Conservation (phyloP, 2,888 invertebrate species). For the Rhopalosiphum nymphaeae region DNA sequence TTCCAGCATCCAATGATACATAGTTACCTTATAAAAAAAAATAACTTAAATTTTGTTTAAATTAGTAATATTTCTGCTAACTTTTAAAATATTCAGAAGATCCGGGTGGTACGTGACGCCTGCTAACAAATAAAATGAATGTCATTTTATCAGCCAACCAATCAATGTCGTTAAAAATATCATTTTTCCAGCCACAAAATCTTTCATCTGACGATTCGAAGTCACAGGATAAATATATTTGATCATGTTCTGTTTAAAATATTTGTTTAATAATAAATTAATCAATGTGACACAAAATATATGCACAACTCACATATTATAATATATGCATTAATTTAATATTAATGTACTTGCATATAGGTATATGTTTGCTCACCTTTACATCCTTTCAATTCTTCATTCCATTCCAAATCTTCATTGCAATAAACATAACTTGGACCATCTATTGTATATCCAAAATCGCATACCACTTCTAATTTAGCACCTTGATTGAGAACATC, state of each 20-base stretch:
- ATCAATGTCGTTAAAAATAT: constrained; percentile 79
- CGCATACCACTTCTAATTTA: constrained; percentile 77
- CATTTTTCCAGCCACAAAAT: constrained; percentile 85
- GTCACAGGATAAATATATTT: constrained; percentile 74
- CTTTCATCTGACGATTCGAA: constrained; percentile 75
- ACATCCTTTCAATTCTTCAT: constrained; percentile 78
- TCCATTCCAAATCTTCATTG: constrained; percentile 79
- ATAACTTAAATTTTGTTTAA: not conserved
- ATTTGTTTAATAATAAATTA: not conserved
- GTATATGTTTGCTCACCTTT: constrained; percentile 72
- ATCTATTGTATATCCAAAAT: constrained; percentile 75
- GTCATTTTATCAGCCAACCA: constrained; percentile 74
- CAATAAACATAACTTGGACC: constrained; percentile 79
- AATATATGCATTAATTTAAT: not conserved
- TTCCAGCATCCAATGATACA: constrained; percentile 48
- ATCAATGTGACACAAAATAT: not conserved
- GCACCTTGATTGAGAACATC: constrained; percentile 73
- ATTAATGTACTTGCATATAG: not conserved
- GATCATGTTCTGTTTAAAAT: constrained; percentile 42
- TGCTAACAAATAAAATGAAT: not conserved
- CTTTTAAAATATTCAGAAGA: constrained; percentile 55
- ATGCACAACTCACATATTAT: not conserved
- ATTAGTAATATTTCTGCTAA: not conserved
- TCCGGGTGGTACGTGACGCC: constrained; percentile 40
- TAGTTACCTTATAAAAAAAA: constrained; percentile 38